These are phyloP conservation scores for Nycticryphes semicollaris DNA, from an alignment of 2,113 vertebrate species.

Conservation along the genomic window DNA sequence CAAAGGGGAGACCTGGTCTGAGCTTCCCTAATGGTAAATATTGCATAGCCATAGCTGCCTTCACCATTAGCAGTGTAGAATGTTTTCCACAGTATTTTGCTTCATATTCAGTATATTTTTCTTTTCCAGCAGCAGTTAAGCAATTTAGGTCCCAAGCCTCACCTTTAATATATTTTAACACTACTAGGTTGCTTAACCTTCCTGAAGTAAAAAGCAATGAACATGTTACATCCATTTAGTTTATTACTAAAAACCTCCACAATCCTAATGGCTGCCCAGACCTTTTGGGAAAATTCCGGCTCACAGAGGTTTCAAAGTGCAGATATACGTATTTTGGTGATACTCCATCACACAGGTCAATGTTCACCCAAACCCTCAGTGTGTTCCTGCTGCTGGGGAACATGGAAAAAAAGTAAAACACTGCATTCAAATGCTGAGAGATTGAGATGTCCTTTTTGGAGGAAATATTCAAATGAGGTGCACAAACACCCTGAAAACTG, in stretches of 20 bases:
- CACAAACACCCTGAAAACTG: not conserved
- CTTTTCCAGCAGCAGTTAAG: not conserved
- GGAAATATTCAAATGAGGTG: not conserved
- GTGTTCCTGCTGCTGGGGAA: not conserved
- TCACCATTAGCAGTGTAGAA: not conserved
- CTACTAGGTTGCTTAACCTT: not conserved
- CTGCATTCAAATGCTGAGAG: not conserved
- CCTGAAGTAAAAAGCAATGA: not conserved
- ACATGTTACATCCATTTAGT: not conserved
- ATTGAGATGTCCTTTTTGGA: not conserved
- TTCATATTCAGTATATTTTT: not conserved
- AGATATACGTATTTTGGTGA: not conserved
- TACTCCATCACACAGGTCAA: not conserved
- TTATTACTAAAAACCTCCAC: not conserved
- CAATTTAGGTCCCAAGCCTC: not conserved
- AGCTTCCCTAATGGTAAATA: not conserved
- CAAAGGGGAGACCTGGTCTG: not conserved
- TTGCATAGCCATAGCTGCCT: not conserved
- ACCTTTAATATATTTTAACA: not conserved
- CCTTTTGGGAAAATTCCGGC: not conserved
- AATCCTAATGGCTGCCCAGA: not conserved
- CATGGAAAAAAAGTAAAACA: not conserved
- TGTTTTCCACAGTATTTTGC: not conserved
- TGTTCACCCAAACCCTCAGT: not conserved
- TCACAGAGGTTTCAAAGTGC: not conserved